phyloP scores from a whole-genome alignment of 2,797 vertebrate genomes.

The Sebastes trivittatus region DNA sequence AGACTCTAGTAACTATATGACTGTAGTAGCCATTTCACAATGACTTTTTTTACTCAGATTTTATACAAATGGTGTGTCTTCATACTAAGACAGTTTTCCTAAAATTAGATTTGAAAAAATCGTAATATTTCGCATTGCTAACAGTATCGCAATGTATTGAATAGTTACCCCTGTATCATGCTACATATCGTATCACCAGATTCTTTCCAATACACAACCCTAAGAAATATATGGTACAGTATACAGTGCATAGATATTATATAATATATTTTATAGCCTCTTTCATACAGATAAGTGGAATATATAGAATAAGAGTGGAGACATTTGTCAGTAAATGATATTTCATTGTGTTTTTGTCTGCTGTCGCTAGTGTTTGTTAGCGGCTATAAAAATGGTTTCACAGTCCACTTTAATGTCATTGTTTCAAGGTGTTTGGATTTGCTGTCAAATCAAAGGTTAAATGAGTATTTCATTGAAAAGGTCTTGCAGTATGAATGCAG shows the following conservation, averaged over 20 bases:
- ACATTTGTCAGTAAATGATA: background rate
- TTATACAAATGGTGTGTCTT: no score
- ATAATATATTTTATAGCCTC: background rate
- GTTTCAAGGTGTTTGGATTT: conserved; percentile 28
- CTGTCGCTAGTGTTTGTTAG: background rate
- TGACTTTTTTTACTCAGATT: no score
- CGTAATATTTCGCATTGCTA: no score
- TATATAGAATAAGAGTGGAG: background rate
- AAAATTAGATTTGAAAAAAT: no score
- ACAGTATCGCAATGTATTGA: no score
- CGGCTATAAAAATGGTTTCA: background rate
- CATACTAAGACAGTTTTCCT: no score
- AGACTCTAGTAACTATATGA: no score
- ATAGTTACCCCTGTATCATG: no score
- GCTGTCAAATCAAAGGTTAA: conserved; percentile 33
- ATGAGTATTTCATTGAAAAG: conserved; percentile 2
- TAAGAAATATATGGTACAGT: background rate
- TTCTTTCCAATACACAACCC: no score
- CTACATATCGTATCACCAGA: no score
- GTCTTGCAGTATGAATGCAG: background rate
- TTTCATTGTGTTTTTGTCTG: background rate
- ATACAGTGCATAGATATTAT: background rate
- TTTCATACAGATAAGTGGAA: background rate
- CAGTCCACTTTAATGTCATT: background rate
- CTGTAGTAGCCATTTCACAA: no score